Base-by-base conservation (phyloP, 2,888 invertebrate genomes). In the Eupithecia tripunctaria region DNA sequence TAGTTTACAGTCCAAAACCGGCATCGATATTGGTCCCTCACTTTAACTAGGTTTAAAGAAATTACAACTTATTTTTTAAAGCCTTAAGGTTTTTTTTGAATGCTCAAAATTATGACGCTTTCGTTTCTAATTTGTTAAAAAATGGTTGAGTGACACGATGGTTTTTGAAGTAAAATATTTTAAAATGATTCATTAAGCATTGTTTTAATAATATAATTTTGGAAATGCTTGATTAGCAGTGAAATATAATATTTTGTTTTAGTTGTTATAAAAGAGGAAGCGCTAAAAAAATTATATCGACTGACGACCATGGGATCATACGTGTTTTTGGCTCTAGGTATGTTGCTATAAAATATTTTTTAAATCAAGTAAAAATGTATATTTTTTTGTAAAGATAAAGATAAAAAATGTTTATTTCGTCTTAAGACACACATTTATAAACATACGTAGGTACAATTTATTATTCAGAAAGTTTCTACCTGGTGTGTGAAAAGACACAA, bases 1-100 rank as follows among this genome's bases (percentile, higher is more conserved):
- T 68, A 68, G 38, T 71, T 60, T 65, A 71, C 65, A 62, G 18
- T 60, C 60, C 14, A 60, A 29, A 60, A 29, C 29, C 60, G 60
- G 60, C 60, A 2, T 7, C 18, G 6, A 8, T 60, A 60, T 29
- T 1, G 60, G 15, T 29, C 29, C 18, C 60, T 60, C 2, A 8
- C 12, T 60, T 18, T 29, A 14, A 29, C 27, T 29, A 18, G 14
- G 14, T 60, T 27, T 6, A 60, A 18, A 8, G 18, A 1, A 60
- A 60, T 29, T 29, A 8, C 7, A 29, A 29, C 60, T 0, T 29
- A 18, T 1, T 4, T 15, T 7, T 0, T 29, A 29, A 7, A 18
- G 29, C 29, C 4, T 5, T 56, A 56, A 56, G 14, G 56, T 14
- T 56, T 25, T 56, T 56, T 56, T 25, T 56, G 21, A 14, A 56